Evolutionary conservation across 2,888 invertebrate species (phyloP), one percentile per base, ranked within the genome.

Genomic region (Phorcus lineatus): DNA sequence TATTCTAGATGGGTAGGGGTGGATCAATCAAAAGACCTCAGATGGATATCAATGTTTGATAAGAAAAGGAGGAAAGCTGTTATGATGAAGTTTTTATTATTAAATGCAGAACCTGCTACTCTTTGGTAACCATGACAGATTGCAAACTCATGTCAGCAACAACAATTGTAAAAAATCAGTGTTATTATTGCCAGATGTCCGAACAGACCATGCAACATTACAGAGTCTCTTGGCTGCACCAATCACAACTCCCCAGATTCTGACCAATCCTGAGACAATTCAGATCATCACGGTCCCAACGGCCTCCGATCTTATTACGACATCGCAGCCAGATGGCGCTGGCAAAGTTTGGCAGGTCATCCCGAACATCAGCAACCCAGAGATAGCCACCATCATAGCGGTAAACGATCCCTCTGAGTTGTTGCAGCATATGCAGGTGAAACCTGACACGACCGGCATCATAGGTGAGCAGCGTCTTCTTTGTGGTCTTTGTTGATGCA

Each of bases 271-370:
- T 53, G 88, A 88, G 17, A 88, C 87, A 3, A 89, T 91, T 70
- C 91, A 91, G 84, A 90, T 91, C 24, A 88, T 91, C 77, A 87
- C 90, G 36, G 85, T 91, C 70, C 84, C 89, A 9, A 86, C 85
- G 40, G 82, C 90, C 1, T 83, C 87, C 16, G 89, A 89, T 54
- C 79, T 90, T 6, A 66, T 89, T 22, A 83, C 86, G n/a, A 80
- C 85, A 67, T 80, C 76, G 40, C 81, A 84, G 9, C 75, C 84
- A 2, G 86, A 87, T 70, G 81, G 83, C 0, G 79, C 82, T 17
- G 88, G 88, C 0, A 81, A 85, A 11, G 82, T 90, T 16, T 89
- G 90, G 88, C 91, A 91, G 78, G 85, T 91, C 52, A 85, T 91
- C 36, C 89, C 86, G 1, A 81, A 79, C 47, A 55, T 82, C 17